Percentiles rank a stretch among this genome's conserved stretches.
These are phyloP conservation scores for Esox masquinongy DNA, from an alignment of 2,797 vertebrate species.

Conservation along the genomic window DNA sequence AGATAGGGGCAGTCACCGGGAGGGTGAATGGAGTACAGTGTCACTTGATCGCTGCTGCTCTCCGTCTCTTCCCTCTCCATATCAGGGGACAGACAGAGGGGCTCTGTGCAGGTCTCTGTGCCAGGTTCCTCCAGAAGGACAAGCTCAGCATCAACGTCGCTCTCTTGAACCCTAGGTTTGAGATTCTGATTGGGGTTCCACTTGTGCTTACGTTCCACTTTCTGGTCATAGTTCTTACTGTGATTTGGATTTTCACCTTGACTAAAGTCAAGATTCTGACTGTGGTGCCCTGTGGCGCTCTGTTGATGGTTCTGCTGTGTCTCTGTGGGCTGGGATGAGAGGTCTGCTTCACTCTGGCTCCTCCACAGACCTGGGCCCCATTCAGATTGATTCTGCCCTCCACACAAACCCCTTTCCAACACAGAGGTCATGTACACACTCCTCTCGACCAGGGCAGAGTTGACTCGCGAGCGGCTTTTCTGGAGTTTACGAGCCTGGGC, in stretches of 20 bases:
- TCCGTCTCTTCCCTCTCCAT: slow-evolving; percentile 75
- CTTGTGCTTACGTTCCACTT: not conserved
- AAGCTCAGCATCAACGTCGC: not conserved
- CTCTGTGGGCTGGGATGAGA: slow-evolving; percentile 51
- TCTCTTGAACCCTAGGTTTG: slow-evolving; percentile 37
- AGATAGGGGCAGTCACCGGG: slow-evolving; percentile 81
- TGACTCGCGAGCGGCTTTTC: slow-evolving; percentile 79
- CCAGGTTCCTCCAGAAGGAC: slow-evolving; percentile 33
- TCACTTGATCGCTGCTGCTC: slow-evolving; percentile 75
- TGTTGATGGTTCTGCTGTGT: slow-evolving; percentile 7
- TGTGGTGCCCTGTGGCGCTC: not conserved
- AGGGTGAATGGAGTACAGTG: slow-evolving; percentile 83
- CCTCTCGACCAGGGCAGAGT: slow-evolving; percentile 67
- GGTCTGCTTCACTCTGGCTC: slow-evolving; percentile 77
- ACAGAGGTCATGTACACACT: slow-evolving; percentile 3
- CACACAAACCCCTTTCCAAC: not conserved
- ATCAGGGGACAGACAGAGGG: slow-evolving; percentile 62
- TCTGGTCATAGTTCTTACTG: not conserved
- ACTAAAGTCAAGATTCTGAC: not conserved
- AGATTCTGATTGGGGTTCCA: not conserved
- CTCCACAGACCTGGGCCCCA: slow-evolving; percentile 65
- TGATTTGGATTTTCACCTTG: slow-evolving; percentile 15
- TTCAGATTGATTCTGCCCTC: not conserved
- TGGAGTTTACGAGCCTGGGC: slow-evolving; percentile 82
- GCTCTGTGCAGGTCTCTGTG: slow-evolving; percentile 63